Conservation (phyloP, 2,113 vertebrate genomes). For the Collichthys lucidus region DNA sequence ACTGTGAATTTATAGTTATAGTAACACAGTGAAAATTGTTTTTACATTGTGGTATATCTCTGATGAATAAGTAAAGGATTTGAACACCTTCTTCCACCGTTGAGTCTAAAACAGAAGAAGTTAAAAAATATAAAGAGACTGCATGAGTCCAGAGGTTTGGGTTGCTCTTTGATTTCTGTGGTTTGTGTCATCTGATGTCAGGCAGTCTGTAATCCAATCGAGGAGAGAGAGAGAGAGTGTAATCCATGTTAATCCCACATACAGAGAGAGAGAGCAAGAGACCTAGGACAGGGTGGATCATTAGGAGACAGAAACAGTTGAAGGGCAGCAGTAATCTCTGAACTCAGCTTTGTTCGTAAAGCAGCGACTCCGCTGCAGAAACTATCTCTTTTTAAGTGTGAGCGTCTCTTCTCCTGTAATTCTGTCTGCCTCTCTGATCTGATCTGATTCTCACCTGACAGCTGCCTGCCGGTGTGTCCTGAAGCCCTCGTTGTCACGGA, state of each 20-base stretch:
- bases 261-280: conserved; percentile 58
- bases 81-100: neutral
- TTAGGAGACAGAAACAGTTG: conserved; percentile 55
- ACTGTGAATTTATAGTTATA: neutral
- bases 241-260: conserved; percentile 82
- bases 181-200: conserved; percentile 68
- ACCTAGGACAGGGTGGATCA: conserved; percentile 36
- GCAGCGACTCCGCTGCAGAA: neutral
- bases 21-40: neutral
- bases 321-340: conserved; percentile 61
- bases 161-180: conserved; percentile 72
- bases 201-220: conserved; percentile 83
- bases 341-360: conserved; percentile 37
- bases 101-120: neutral
- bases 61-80: neutral
- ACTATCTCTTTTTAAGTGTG: conserved; percentile 3
- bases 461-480: conserved; percentile 73
- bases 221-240: conserved; percentile 68
- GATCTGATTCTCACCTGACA: conserved; percentile 77
- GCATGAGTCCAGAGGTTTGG: conserved; percentile 7
- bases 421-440: conserved; percentile 67
- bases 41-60: neutral
- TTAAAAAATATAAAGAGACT: neutral
- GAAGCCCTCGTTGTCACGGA: conserved; percentile 78
- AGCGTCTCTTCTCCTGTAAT: conserved; percentile 61